Conservation (phyloP, 2,888 invertebrate genomes). For the Eupithecia inturbata region DNA sequence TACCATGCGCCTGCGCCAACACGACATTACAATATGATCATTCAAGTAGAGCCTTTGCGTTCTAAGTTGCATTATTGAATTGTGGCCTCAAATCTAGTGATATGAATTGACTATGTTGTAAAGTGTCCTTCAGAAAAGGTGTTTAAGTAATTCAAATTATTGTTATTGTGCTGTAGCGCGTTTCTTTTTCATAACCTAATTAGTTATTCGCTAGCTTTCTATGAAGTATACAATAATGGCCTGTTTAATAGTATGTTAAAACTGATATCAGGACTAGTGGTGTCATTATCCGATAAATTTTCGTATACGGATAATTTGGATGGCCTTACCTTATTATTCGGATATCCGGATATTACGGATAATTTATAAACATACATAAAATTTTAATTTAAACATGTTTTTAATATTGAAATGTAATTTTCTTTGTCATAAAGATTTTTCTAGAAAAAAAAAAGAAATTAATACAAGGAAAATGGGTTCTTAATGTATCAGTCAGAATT, state of each 20-base stretch:
- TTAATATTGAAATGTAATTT: too few species aligned
- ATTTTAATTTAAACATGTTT: too few species aligned
- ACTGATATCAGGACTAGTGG: not conserved
- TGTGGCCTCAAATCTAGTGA: not conserved
- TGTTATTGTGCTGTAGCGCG: not conserved
- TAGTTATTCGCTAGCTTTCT: not conserved
- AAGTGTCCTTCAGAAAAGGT: not conserved
- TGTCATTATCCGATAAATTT: too few species aligned
- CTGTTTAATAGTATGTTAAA: not conserved
- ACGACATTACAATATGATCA: constrained; percentile 53
- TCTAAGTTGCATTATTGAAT: constrained; percentile 7
- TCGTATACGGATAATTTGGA: too few species aligned
- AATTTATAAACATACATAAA: too few species aligned
- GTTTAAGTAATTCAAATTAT: not conserved
- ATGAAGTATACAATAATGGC: not conserved
- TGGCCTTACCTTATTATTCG: too few species aligned
- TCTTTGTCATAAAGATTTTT: too few species aligned
- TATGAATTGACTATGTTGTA: constrained; percentile 3
- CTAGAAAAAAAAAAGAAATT: too few species aligned
- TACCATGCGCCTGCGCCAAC: constrained; percentile 57
- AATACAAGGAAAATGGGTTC: too few species aligned
- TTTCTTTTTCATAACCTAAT: not conserved
- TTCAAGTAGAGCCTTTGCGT: constrained; percentile 47
- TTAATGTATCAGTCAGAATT: too few species aligned
- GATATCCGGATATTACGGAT: too few species aligned